Percentiles rank a stretch among this genome's conserved stretches.
Conservation (phyloP, 2,888 invertebrate genomes). For the Folsomia candida region DNA sequence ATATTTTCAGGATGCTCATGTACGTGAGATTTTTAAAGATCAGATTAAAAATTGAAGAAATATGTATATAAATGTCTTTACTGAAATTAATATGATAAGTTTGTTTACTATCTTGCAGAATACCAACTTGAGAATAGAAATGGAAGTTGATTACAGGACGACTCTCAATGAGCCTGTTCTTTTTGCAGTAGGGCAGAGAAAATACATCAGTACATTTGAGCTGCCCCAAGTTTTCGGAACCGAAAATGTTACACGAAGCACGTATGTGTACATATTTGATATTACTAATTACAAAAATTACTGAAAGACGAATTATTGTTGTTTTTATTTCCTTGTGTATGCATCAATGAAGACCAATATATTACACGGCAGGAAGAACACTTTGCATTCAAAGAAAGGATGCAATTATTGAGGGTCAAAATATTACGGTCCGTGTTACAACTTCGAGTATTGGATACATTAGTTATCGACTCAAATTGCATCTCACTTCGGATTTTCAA, state of each 20-base stretch:
- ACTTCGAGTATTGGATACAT: constrained; percentile 63
- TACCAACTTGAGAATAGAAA: constrained; percentile 39
- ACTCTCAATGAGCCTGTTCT: constrained; percentile 23
- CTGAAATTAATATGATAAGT: neutral
- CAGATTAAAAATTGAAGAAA: neutral
- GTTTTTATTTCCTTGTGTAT: neutral
- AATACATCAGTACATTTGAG: constrained; percentile 23
- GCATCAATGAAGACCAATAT: constrained; percentile 17
- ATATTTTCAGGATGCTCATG: constrained; percentile 23
- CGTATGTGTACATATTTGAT: no score
- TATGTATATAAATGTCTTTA: neutral
- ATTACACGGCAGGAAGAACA: constrained; percentile 33
- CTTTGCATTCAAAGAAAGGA: constrained; percentile 28
- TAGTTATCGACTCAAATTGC: constrained; percentile 61
- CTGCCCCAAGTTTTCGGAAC: constrained; percentile 23
- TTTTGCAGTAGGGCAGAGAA: constrained; percentile 27
- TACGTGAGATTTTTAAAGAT: constrained; percentile 11
- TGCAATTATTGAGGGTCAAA: constrained; percentile 52
- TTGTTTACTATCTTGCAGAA: constrained; percentile 24
- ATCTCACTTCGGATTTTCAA: constrained; percentile 62
- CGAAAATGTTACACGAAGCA: neutral
- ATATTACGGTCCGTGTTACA: constrained; percentile 66
- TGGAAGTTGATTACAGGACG: constrained; percentile 4
- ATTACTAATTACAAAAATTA: no score
- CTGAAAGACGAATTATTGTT: neutral